Percentiles rank a stretch among this genome's conserved stretches.
Evolutionary conservation across 2,797 vertebrate genomes (phyloP).

Genomic region (Muscicapa striata): DNA sequence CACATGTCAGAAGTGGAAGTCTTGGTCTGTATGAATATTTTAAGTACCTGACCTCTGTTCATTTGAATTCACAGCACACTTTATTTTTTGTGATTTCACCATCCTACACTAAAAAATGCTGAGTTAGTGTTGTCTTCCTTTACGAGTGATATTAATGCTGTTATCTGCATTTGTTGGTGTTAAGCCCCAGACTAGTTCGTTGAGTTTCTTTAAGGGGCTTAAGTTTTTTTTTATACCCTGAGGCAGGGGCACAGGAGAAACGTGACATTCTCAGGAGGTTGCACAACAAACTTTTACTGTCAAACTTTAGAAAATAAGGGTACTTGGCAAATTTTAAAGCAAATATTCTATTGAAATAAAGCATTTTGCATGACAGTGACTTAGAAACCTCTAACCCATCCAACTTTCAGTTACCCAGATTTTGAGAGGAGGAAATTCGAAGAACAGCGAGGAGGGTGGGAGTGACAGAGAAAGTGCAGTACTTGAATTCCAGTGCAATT

Average conservation of each 20-base stretch:
- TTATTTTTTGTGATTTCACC: not conserved
- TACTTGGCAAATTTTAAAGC: not conserved
- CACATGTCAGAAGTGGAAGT: not conserved
- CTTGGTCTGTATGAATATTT: not conserved
- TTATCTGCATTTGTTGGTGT: not conserved
- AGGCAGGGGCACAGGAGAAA: not conserved
- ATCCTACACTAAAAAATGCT: not conserved
- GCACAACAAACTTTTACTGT: not conserved
- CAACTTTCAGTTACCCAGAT: not conserved
- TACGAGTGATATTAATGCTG: not conserved
- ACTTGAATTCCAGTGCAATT: not conserved
- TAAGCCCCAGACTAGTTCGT: not conserved
- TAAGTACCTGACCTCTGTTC: not conserved
- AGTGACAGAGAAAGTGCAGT: fast-evolving
- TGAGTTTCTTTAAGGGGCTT: not conserved
- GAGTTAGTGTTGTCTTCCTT: not conserved
- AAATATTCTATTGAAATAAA: not conserved
- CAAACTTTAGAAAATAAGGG: not conserved
- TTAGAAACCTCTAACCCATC: not conserved
- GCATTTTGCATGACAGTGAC: not conserved
- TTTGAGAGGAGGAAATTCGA: not conserved
- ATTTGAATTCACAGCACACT: not conserved
- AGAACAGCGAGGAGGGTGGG: not conserved
- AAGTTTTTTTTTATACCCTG: not conserved
- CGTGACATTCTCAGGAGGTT: not conserved